phyloP scores from a whole-genome alignment of 2,888 invertebrate species.

The Myathropa florea region DNA sequence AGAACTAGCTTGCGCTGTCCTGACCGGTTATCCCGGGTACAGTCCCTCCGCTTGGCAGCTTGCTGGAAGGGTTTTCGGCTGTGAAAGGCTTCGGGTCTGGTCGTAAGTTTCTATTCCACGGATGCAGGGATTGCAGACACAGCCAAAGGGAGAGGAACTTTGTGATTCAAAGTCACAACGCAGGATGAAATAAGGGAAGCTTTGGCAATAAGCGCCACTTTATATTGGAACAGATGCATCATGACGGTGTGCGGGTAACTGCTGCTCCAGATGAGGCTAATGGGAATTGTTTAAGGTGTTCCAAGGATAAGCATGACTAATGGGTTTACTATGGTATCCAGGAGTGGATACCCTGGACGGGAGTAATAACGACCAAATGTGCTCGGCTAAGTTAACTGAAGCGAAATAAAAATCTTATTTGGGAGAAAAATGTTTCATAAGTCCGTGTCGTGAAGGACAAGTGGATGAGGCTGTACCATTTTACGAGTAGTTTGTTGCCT shows the following conservation, averaged over 20 bases:
- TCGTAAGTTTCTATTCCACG: conserved; percentile 37
- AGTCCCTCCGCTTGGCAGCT: background rate
- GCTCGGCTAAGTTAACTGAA: background rate
- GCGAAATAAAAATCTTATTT: background rate
- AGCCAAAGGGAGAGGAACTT: conserved; percentile 10
- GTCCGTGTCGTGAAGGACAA: too few species aligned
- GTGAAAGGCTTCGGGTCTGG: background rate
- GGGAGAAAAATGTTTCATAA: background rate
- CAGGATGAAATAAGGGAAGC: conserved; percentile 41
- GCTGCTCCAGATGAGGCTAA: conserved; percentile 29
- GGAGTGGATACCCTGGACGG: conserved; percentile 9
- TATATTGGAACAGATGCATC: conserved; percentile 63
- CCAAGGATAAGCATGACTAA: conserved; percentile 57
- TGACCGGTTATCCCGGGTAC: conserved; percentile 29
- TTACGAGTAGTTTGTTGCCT: too few species aligned
- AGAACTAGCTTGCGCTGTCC: conserved; percentile 45
- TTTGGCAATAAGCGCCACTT: conserved; percentile 53
- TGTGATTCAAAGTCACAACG: conserved; percentile 29
- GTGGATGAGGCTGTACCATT: too few species aligned
- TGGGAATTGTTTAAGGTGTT: conserved; percentile 54
- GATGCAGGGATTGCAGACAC: background rate
- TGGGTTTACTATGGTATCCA: conserved; percentile 8
- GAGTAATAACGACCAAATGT: background rate
- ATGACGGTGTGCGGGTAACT: conserved; percentile 29
- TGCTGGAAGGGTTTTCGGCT: background rate